Percentiles rank a stretch among this genome's conserved stretches.
Evolutionary conservation across 2,797 vertebrate species (phyloP).

Genomic region (Cuniculus paca): DNA sequence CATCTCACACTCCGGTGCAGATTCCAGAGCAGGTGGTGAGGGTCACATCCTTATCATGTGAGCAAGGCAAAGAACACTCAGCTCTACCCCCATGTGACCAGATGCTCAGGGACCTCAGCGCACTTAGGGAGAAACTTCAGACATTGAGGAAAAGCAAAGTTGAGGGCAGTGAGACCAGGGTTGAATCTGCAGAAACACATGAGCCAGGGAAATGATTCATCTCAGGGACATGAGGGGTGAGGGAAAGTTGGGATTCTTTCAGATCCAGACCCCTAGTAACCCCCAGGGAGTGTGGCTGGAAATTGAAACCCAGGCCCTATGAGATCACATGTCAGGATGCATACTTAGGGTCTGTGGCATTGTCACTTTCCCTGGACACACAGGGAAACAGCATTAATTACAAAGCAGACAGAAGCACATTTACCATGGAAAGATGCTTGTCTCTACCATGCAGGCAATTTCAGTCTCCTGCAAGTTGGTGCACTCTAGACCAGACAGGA

Average conservation of each 20-base stretch:
- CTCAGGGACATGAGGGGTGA: no score
- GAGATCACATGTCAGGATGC: not conserved
- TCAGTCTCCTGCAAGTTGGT: not conserved
- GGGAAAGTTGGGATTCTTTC: not conserved
- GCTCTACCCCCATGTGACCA: not conserved
- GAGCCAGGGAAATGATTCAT: not conserved
- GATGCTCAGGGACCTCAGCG: not conserved
- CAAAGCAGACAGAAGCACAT: not conserved
- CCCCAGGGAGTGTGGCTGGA: not conserved
- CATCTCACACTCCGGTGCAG: not conserved
- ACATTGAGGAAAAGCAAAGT: not conserved
- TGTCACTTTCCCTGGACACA: not conserved
- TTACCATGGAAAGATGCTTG: not conserved
- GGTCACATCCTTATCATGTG: not conserved
- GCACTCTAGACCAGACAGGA: not conserved
- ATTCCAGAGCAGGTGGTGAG: not conserved
- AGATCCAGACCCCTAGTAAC: not conserved
- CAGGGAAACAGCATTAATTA: not conserved
- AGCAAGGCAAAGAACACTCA: not conserved
- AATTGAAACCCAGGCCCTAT: not conserved
- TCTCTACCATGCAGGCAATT: not conserved
- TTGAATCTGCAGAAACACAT: not conserved
- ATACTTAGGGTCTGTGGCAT: not conserved
- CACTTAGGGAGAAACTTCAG: not conserved
- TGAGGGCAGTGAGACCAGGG: not conserved